These are phyloP conservation scores for Pholis gunnellus DNA, from an alignment of 2,113 vertebrate species.

Conservation along the genomic window DNA sequence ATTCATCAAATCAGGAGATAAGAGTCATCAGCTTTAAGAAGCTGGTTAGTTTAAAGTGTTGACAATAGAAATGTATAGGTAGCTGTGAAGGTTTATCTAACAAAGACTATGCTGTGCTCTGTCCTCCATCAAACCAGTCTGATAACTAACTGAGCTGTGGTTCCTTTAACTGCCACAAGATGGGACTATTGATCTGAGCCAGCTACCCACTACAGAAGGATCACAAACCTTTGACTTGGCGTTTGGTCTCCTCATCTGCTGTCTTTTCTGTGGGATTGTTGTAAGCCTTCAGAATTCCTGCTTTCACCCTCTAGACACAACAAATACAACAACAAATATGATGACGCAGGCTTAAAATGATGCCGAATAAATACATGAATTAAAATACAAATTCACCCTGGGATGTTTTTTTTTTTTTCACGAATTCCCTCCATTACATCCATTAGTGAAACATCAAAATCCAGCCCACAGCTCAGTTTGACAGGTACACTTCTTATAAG, in stretches of 20 bases:
- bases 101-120: not conserved
- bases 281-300: slow-evolving; percentile 95
- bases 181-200: slow-evolving; percentile 81
- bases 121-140: not conserved
- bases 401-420: not conserved
- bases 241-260: slow-evolving; percentile 96
- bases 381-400: not conserved
- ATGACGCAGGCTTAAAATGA: not conserved
- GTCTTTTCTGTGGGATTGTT: slow-evolving; percentile 98
- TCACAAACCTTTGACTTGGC: slow-evolving; percentile 94
- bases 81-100: not conserved
- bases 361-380: slow-evolving; percentile 29
- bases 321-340: slow-evolving; percentile 38
- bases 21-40: not conserved
- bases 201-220: not conserved
- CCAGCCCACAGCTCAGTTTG: slow-evolving; percentile 56
- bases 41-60: not conserved
- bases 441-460: slow-evolving; percentile 66
- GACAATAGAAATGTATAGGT: not conserved
- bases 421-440: slow-evolving; percentile 46
- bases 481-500: slow-evolving; percentile 70
- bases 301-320: slow-evolving; percentile 91
- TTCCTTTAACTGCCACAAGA: slow-evolving; percentile 79
- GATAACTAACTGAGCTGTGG: slow-evolving; percentile 19
- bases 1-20: not conserved